Conservation (phyloP, 2,888 invertebrate genomes). For the Bugula neritina region DNA sequence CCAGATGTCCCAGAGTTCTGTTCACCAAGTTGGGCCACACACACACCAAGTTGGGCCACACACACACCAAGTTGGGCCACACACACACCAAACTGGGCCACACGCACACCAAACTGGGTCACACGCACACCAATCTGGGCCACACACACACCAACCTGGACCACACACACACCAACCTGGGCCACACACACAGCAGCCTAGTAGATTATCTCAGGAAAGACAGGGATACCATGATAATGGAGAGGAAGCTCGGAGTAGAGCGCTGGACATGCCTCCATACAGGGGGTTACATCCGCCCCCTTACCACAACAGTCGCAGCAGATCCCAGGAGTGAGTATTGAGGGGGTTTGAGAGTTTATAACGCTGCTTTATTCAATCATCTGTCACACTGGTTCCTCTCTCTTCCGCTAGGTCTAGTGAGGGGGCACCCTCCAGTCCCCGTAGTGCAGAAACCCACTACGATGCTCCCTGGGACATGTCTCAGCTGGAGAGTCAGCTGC, state of each 20-base stretch:
- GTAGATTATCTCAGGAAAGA: too few relatives aligned
- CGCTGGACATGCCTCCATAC: not conserved
- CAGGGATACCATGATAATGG: not conserved
- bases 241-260: not conserved
- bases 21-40: not conserved
- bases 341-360: too few relatives aligned
- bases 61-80: not conserved
- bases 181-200: too few relatives aligned
- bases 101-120: not conserved
- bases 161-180: not conserved
- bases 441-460: slow-evolving; percentile 15
- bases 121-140: not conserved
- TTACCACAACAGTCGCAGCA: not conserved
- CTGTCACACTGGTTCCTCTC: too few relatives aligned
- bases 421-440: slow-evolving; percentile 1
- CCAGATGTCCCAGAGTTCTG: not conserved
- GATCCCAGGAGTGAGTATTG: not conserved
- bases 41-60: not conserved
- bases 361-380: too few relatives aligned
- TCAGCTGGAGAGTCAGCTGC: slow-evolving; percentile 26
- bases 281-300: slow-evolving; percentile 21
- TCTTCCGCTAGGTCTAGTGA: slow-evolving; percentile 5
- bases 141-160: too few relatives aligned
- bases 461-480: slow-evolving; percentile 27
- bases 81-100: not conserved